Base-by-base conservation (phyloP, 2,888 invertebrate species). In the Rhagonycha lutea region DNA sequence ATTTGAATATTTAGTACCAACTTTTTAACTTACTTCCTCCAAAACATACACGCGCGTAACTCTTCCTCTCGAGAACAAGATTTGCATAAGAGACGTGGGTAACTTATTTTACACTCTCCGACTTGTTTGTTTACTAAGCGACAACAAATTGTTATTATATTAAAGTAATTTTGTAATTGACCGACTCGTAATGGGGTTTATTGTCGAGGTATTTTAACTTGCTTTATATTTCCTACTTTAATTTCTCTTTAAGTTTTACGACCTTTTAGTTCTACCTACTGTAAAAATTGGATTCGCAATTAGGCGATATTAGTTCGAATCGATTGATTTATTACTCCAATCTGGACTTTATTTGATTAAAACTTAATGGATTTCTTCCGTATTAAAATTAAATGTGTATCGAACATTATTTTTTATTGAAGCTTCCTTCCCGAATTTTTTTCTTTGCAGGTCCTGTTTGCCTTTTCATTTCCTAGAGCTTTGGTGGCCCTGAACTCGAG, bases 1-100 rank as follows among this genome's bases (percentile, higher is more conserved):
- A 78, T 78, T 78, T 80, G 80, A 79, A 79, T 80, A 80, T 80
- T 79, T 80, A 77, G 76, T 47, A 75, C 76, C 76, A 77, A 78
- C 73, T 69, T 65, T 47, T 47, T 47, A 47, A 47, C 47, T 47
- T 47, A n/a, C 47, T 47, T 47, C 47, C 47, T 47, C n/a, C n/a
- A 47, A 47, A 47, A n/a, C 47, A 47, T 47, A 47, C 47, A 47
- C 47, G 47, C n/a, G 47, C 47, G n/a, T 47, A 47, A 47, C n/a
- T 47, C n/a, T 47, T 47, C 47, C 47, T 47, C 47, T n/a, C 47
- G n/a, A 47, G 47, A 8, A 47, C 47, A 47, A n/a, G n/a, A 47
- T 47, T 47, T 47, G 47, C 47, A 47, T 47, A 47, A 47, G 47
- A 47, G 47, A 47, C 47, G 47, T 47, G 47, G 47, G 47, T 47